Evolutionary conservation across 2,888 invertebrate genomes (phyloP).

Genomic region (Agrochola lota): DNA sequence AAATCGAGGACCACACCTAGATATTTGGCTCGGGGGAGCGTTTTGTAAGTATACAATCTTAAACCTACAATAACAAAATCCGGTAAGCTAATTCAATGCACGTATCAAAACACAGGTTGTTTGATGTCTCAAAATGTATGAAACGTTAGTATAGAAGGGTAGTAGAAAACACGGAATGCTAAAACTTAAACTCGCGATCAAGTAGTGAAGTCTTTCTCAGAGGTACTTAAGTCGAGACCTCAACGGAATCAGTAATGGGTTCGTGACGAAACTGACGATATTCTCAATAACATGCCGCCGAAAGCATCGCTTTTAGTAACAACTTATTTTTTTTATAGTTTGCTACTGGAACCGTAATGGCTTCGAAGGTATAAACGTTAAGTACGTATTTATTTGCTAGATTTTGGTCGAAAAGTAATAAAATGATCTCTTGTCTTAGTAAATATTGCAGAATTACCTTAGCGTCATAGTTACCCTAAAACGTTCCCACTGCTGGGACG

Average conservation of each 20-base stretch:
- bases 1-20: no score
- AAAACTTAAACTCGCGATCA: conserved; percentile 78
- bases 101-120: conserved; percentile 24
- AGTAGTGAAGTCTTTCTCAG: conserved; percentile 78
- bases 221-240: conserved; percentile 83
- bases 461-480: background rate
- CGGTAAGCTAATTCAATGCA: background rate
- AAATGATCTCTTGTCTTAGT: conserved; percentile 15
- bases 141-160: conserved; percentile 54
- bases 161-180: conserved; percentile 53
- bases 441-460: conserved; percentile 2
- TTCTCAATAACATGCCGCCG: conserved; percentile 65
- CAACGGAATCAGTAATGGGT: conserved; percentile 82
- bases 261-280: conserved; percentile 84
- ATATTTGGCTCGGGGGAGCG: no score
- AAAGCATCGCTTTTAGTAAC: conserved; percentile 61
- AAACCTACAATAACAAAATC: background rate
- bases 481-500: no score
- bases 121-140: conserved; percentile 52
- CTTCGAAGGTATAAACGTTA: conserved; percentile 28
- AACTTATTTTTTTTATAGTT: conserved; percentile 63
- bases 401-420: conserved; percentile 12
- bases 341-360: conserved; percentile 37
- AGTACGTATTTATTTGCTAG: conserved; percentile 45
- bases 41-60: background rate